These are phyloP conservation scores for Tenthredo notha DNA, from an alignment of 2,888 invertebrate species.

Conservation along the genomic window DNA sequence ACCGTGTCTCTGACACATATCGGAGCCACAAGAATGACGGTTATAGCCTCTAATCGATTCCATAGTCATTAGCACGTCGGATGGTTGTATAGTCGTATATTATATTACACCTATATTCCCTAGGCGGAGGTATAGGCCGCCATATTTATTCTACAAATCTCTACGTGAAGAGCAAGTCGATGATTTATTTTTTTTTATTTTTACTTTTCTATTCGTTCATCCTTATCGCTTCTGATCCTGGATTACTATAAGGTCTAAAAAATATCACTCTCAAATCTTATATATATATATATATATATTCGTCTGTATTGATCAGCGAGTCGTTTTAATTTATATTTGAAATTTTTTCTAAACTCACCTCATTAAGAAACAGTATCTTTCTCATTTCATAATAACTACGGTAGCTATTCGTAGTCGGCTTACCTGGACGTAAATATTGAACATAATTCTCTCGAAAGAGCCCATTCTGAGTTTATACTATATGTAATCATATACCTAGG, in stretches of 20 bases:
- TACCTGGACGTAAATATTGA: slow-evolving; percentile 44
- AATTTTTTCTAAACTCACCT: slow-evolving; percentile 5
- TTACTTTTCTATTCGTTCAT: neutral
- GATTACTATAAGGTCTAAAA: neutral
- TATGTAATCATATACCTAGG: neutral
- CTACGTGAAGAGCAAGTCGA: neutral
- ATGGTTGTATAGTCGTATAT: slow-evolving; percentile 41
- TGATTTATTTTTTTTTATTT: too few relatives aligned
- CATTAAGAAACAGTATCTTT: slow-evolving; percentile 35
- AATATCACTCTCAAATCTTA: neutral
- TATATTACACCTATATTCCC: slow-evolving; percentile 66
- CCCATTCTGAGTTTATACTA: neutral
- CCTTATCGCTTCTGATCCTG: neutral
- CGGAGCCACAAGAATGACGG: slow-evolving; percentile 50
- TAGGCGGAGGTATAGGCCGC: slow-evolving; percentile 57
- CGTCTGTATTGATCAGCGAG: neutral
- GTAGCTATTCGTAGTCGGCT: slow-evolving; percentile 14
- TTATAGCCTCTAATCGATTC: slow-evolving; percentile 70
- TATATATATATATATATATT: neutral
- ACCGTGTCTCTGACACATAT: slow-evolving; percentile 34
- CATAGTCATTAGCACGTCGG: slow-evolving; percentile 73
- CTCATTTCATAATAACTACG: slow-evolving; percentile 20
- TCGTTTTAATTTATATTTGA: neutral
- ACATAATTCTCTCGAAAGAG: slow-evolving; percentile 23
- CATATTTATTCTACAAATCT: slow-evolving; percentile 70